phyloP scores from a whole-genome alignment of 2,888 invertebrate species.

The Chymomyza amoena region DNA sequence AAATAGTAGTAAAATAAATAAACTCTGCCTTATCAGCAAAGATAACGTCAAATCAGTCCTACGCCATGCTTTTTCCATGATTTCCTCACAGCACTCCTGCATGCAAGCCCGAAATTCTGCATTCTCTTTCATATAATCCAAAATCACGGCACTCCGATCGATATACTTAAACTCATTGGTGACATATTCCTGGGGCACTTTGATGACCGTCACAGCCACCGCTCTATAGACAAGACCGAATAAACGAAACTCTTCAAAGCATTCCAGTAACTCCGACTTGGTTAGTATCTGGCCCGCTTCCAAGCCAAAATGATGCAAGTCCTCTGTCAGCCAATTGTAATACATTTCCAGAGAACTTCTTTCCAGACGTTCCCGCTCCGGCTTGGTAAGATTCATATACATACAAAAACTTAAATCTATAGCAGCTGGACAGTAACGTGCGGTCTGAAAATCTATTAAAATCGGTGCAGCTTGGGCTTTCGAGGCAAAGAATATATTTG shows the following conservation, averaged over 20 bases:
- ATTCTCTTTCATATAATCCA: conserved; percentile 45
- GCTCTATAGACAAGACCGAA: conserved; percentile 64
- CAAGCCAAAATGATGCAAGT: conserved; percentile 64
- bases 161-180: conserved; percentile 64
- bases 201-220: conserved; percentile 55
- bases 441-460: conserved; percentile 75
- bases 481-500: conserved; percentile 71
- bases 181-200: conserved; percentile 57
- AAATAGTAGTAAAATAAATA: not conserved
- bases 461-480: conserved; percentile 30
- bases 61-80: conserved; percentile 41
- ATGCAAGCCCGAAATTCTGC: conserved; percentile 38
- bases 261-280: conserved; percentile 49
- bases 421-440: conserved; percentile 72
- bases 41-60: not conserved
- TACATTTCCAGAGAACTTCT: conserved; percentile 57
- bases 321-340: conserved; percentile 56
- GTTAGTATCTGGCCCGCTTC: conserved; percentile 37
- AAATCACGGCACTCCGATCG: conserved; percentile 38
- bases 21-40: conserved; percentile 14
- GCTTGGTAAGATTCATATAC: conserved; percentile 64
- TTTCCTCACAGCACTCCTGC: conserved; percentile 43
- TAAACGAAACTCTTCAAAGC: conserved; percentile 65
- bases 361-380: conserved; percentile 43
- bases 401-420: conserved; percentile 72